These are phyloP conservation scores for Chrysomallon squamiferum DNA, from an alignment of 1,140 invertebrate species.

Conservation along the genomic window DNA sequence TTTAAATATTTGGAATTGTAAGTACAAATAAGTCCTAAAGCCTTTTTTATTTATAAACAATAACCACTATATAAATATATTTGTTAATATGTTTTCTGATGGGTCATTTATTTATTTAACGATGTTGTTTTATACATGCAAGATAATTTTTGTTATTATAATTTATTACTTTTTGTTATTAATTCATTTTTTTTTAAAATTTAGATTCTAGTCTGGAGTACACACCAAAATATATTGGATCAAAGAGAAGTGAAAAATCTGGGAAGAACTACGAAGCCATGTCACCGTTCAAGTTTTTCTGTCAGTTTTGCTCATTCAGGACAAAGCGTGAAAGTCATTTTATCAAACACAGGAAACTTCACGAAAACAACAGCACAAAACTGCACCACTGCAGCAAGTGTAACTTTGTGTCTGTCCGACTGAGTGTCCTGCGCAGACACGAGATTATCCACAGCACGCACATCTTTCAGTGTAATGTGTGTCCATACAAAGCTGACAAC, in stretches of 20 bases:
- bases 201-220: too few relatives aligned
- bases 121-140: too few relatives aligned
- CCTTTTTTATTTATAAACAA: too few relatives aligned
- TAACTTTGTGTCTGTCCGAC: conserved; percentile 55
- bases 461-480: conserved; percentile 38
- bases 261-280: conserved; percentile 19
- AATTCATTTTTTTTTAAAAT: too few relatives aligned
- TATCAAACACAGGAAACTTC: conserved; percentile 52
- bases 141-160: too few relatives aligned
- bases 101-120: too few relatives aligned
- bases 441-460: conserved; percentile 54
- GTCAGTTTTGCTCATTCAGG: conserved; percentile 61
- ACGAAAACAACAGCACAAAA: conserved; percentile 47
- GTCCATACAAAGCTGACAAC: conserved; percentile 31
- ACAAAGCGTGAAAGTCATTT: conserved; percentile 61
- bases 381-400: conserved; percentile 56
- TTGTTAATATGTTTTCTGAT: too few relatives aligned
- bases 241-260: not conserved
- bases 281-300: conserved; percentile 58
- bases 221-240: too few relatives aligned
- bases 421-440: conserved; percentile 54
- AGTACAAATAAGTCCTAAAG: too few relatives aligned
- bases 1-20: too few relatives aligned
- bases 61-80: too few relatives aligned
- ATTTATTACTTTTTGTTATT: too few relatives aligned